These are phyloP conservation scores for Meriones unguiculatus DNA, from an alignment of 2,113 vertebrate genomes.

Conservation along the genomic window DNA sequence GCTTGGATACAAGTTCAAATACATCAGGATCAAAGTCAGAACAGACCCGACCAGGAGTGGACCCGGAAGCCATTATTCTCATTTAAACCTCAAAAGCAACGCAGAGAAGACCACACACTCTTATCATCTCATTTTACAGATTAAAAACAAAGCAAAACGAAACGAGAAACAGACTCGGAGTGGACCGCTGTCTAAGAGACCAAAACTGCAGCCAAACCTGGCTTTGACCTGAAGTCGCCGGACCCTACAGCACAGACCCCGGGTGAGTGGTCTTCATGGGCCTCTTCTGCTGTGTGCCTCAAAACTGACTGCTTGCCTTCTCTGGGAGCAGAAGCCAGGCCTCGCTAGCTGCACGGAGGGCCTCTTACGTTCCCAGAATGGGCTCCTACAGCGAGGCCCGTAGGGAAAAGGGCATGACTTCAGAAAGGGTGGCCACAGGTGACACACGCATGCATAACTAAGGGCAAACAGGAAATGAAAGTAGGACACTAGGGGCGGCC, in stretches of 20 bases:
- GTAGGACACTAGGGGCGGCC: neutral
- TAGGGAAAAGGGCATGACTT: neutral
- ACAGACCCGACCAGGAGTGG: neutral
- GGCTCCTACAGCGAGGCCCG: neutral
- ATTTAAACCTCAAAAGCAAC: neutral
- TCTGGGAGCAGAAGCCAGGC: neutral
- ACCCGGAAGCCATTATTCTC: neutral
- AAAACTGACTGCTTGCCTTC: neutral
- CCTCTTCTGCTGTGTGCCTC: neutral
- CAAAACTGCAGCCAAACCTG: neutral
- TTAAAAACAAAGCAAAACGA: neutral
- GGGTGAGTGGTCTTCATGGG: neutral
- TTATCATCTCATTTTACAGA: neutral
- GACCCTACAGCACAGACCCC: neutral
- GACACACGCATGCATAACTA: neutral
- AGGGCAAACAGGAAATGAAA: accelerated
- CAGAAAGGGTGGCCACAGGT: neutral
- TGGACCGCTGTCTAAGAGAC: neutral
- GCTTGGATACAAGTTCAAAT: neutral
- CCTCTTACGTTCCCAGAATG: neutral
- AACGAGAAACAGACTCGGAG: neutral
- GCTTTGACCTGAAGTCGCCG: neutral
- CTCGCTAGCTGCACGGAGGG: neutral
- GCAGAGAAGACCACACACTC: neutral
- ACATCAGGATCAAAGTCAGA: neutral